These are phyloP conservation scores for Rhegmatorhina hoffmannsi DNA, from an alignment of 2,113 vertebrate genomes.

Conservation along the genomic window DNA sequence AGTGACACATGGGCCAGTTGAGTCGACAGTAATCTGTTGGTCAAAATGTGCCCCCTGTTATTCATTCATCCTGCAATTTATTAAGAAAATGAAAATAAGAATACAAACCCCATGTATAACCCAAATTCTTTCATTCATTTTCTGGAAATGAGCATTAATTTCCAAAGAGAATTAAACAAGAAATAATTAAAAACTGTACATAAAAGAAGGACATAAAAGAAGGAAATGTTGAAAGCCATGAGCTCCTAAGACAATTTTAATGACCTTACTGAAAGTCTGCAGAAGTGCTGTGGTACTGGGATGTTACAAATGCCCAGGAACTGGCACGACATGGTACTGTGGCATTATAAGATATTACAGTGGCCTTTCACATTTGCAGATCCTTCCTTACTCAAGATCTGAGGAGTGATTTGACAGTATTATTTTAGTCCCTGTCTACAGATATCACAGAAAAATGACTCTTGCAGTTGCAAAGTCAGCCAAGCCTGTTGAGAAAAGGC, in stretches of 20 bases:
- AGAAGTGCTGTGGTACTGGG: background rate
- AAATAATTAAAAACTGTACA: background rate
- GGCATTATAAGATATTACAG: background rate
- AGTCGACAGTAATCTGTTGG: background rate
- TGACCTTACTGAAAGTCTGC: background rate
- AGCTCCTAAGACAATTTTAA: background rate
- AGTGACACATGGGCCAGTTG: rapidly evolving
- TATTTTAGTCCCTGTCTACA: background rate
- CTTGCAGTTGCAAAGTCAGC: background rate
- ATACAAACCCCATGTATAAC: background rate
- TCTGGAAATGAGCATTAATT: background rate
- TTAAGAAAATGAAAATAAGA: background rate
- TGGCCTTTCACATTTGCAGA: background rate
- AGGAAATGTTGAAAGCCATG: background rate
- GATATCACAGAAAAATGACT: background rate
- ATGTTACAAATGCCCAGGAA: background rate
- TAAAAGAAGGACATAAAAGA: background rate
- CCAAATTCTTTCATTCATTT: background rate
- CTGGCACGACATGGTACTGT: background rate
- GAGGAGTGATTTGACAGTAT: background rate
- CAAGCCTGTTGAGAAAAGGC: background rate
- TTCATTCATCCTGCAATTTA: background rate
- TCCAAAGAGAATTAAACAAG: background rate
- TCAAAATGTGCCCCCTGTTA: background rate
- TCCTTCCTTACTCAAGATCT: background rate